phyloP scores from a whole-genome alignment of 2,113 vertebrate species.

The Leiothrix lutea region DNA sequence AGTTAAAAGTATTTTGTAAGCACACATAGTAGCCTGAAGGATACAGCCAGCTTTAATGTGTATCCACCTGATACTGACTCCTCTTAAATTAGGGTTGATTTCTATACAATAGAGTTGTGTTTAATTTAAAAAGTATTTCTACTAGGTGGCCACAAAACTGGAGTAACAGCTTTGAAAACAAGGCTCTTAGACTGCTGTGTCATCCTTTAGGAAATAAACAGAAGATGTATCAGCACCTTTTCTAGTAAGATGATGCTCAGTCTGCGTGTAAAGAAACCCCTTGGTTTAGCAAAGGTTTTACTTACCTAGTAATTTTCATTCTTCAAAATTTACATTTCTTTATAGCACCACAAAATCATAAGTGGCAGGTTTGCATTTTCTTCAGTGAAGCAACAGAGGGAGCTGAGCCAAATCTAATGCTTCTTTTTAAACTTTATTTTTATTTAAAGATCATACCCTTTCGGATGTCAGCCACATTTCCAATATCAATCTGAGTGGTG shows the following conservation, averaged over 20 bases:
- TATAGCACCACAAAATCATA: background rate
- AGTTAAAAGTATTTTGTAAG: background rate
- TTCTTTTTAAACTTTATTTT: background rate
- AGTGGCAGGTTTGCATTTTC: background rate
- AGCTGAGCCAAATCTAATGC: background rate
- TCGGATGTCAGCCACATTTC: slow-evolving; percentile 94
- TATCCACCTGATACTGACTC: background rate
- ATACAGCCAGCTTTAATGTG: background rate
- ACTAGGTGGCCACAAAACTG: background rate
- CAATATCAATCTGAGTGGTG: slow-evolving; percentile 78
- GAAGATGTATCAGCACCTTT: background rate
- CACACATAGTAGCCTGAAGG: background rate
- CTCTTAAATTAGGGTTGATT: background rate
- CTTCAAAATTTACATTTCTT: background rate
- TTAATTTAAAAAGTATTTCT: background rate
- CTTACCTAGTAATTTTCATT: background rate
- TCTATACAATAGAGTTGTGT: background rate
- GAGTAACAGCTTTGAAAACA: background rate
- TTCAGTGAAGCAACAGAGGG: background rate
- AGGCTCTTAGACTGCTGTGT: background rate
- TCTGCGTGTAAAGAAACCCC: background rate
- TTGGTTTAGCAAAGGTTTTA: background rate
- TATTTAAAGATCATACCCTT: slow-evolving; percentile 71
- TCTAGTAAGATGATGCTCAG: background rate
- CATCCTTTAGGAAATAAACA: background rate